Conservation (phyloP, 2,888 invertebrate species). For the Rhagium mordax region DNA sequence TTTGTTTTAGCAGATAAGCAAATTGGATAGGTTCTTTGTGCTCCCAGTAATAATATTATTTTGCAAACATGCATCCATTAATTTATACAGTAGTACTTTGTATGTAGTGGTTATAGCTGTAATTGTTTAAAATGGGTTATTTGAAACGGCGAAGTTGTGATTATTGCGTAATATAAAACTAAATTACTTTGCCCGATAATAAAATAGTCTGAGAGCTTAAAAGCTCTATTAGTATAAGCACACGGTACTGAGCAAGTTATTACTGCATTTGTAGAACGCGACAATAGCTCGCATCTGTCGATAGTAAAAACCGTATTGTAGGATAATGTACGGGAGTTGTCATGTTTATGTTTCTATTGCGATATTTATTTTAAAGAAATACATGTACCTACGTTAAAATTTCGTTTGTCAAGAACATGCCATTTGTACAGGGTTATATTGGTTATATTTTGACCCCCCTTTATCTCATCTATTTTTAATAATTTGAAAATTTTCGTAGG, state of each 20-base stretch:
- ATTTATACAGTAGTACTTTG: neutral
- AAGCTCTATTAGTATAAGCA: slow-evolving; percentile 10
- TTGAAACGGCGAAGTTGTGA: slow-evolving; percentile 4
- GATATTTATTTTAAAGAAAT: neutral
- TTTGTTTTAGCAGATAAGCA: neutral
- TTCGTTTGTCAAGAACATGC: too few relatives aligned
- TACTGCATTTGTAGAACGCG: neutral
- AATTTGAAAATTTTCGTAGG: too few relatives aligned
- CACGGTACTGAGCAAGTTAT: neutral
- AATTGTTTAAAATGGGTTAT: slow-evolving; percentile 10
- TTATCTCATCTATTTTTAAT: too few relatives aligned
- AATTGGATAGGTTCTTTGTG: neutral
- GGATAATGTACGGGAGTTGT: neutral
- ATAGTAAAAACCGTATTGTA: neutral
- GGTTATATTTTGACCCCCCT: too few relatives aligned
- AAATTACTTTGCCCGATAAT: neutral
- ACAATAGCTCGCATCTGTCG: neutral
- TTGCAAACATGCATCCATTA: neutral
- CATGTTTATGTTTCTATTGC: neutral
- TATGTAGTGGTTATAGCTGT: neutral
- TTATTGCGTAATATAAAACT: slow-evolving; percentile 16
- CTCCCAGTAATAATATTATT: neutral
- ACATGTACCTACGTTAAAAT: too few relatives aligned
- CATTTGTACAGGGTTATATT: too few relatives aligned
- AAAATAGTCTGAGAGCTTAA: slow-evolving; percentile 10